phyloP scores from a whole-genome alignment of 2,797 vertebrate genomes.

The Myotis findleyi region DNA sequence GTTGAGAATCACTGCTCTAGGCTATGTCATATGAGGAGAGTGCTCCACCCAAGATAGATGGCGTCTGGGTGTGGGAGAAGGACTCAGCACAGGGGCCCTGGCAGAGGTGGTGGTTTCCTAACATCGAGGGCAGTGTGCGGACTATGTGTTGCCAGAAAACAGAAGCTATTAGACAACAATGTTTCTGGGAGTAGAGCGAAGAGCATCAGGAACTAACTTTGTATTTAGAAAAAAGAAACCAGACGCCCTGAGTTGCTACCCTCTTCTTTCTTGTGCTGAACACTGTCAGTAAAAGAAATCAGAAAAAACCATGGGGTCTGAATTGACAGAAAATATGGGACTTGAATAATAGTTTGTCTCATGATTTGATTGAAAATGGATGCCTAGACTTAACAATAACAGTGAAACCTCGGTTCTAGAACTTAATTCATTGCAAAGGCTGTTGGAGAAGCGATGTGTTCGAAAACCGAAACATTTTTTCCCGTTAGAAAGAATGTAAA shows the following conservation, averaged over 20 bases:
- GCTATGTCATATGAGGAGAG: too few relatives aligned
- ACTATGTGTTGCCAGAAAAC: not conserved
- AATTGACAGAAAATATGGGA: not conserved
- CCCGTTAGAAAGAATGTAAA: too few relatives aligned
- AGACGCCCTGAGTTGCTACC: not conserved
- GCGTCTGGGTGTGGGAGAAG: too few relatives aligned
- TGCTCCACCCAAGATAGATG: too few relatives aligned
- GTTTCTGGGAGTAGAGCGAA: not conserved
- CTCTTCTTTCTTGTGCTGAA: not conserved
- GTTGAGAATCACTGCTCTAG: too few relatives aligned
- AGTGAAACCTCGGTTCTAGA: too few relatives aligned
- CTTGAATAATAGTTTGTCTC: not conserved
- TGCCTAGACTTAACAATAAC: not conserved
- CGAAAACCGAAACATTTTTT: too few relatives aligned
- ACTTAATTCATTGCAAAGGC: too few relatives aligned
- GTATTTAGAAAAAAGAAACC: not conserved
- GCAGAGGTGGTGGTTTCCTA: not conserved
- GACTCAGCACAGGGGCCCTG: too few relatives aligned
- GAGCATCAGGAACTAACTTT: not conserved
- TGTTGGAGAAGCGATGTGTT: too few relatives aligned
- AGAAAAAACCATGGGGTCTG: not conserved
- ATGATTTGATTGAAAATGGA: not conserved
- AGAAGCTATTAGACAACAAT: not conserved
- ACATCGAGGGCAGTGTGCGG: not conserved
- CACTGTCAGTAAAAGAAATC: not conserved